Base-by-base conservation (phyloP, 2,888 invertebrate species). In the Cephus runcator region DNA sequence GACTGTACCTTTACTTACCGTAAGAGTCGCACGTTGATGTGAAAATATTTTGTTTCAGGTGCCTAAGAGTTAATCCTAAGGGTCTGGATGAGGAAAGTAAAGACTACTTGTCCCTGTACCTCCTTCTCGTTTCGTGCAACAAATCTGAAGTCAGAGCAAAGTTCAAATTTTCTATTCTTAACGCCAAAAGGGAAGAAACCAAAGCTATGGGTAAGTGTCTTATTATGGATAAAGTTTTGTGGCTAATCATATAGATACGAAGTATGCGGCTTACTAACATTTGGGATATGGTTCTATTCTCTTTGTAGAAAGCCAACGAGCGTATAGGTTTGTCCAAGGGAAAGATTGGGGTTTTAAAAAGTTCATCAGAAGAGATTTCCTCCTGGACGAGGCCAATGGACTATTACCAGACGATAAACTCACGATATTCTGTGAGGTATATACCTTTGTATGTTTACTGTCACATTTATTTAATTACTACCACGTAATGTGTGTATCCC, bases 331-430 rank as follows among this genome's bases (percentile, higher is more conserved):
- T 93, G 99, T 99, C 82, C 99, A 99, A 93, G 99, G 99, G 88
- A 99, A 99, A 93, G 99, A 99, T 94, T 99, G 99, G 99, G 99
- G 99, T 80, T 99, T 99, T 94, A 99, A 99, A 93, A 99, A 99
- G 93, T 99, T 99, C 92, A 99, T 99, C 85, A 95, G 99, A 90
- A 95, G 99, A 93, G 99, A 99, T 93, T 99, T 99, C 93, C 94
- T 99, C 83, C 93, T 99, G 92, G 99, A 99, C 92, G 99, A 99
- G 93, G 97, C 98, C 81, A 99, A 99, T 92, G 99, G 99, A 86
- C 94, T 99, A 74, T 93, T 99, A 88, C 99, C 99, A 31, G 99
- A 99, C 92, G 99, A 99, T 92, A 98, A 99, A 93, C 94, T 99
- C 92, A 99, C 99, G 92, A 98, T 99, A 94, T 99, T 98, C 94